Conservation (phyloP, 92 coral and sea anemone genomes). For the Heliopora coerulea region DNA sequence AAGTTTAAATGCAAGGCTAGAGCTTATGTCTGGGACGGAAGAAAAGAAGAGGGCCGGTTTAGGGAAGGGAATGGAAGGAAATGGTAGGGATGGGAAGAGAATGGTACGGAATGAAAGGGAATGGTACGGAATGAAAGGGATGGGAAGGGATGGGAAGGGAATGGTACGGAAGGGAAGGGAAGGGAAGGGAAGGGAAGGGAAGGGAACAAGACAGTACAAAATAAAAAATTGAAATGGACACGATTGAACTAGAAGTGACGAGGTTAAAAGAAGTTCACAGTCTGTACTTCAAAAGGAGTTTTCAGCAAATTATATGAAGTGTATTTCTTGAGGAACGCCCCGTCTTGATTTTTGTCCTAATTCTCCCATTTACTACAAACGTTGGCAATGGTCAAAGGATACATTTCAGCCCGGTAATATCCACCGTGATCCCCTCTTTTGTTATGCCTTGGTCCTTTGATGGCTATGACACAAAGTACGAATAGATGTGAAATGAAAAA, state of each 20-base stretch:
- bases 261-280: too few relatives aligned
- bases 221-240: too few relatives aligned
- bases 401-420: conserved; percentile 81
- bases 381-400: conserved; percentile 57
- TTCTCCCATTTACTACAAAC: neutral
- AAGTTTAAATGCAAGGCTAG: neutral
- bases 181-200: neutral
- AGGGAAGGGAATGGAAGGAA: too few relatives aligned
- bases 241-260: too few relatives aligned
- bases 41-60: too few relatives aligned
- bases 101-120: too few relatives aligned
- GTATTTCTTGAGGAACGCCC: too few relatives aligned
- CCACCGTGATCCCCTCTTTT: conserved; percentile 90
- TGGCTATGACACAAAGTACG: conserved; percentile 45
- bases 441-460: conserved; percentile 83
- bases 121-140: neutral
- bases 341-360: too few relatives aligned
- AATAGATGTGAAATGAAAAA: neutral
- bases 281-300: too few relatives aligned
- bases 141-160: neutral
- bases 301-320: too few relatives aligned
- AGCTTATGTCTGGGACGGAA: too few relatives aligned
- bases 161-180: neutral
- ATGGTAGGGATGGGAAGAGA: too few relatives aligned
- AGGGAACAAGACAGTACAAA: neutral